Percentiles rank a stretch among this genome's conserved stretches.
These are phyloP conservation scores for Ophraella communa DNA, from an alignment of 2,888 invertebrate genomes.

Conservation along the genomic window DNA sequence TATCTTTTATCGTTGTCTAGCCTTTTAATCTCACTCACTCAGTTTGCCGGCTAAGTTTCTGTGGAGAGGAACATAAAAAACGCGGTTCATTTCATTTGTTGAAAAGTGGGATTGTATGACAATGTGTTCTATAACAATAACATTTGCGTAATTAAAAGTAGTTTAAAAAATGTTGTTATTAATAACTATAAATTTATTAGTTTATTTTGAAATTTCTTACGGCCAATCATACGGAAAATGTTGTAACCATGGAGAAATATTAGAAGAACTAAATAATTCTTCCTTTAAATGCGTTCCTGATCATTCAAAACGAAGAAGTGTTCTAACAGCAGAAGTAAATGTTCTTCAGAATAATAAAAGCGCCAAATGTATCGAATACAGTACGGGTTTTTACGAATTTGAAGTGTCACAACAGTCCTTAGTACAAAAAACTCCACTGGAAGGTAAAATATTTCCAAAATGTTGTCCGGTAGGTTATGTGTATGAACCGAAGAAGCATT, in stretches of 20 bases:
- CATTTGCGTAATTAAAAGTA: not conserved
- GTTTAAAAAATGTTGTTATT: constrained; percentile 5
- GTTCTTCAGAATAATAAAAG: not conserved
- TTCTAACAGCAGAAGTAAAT: not conserved
- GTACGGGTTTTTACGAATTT: constrained; percentile 11
- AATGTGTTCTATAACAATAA: not conserved
- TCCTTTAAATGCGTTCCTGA: constrained; percentile 6
- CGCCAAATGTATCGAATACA: constrained; percentile 7
- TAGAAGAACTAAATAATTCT: constrained; percentile 3
- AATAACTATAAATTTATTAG: not conserved
- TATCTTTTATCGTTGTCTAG: not conserved
- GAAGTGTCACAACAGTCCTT: constrained; percentile 6
- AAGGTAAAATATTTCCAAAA: constrained; percentile 41
- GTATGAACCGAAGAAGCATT: constrained; percentile 43
- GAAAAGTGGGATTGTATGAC: not conserved
- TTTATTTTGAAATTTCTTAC: not conserved
- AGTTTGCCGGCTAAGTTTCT: constrained; percentile 4
- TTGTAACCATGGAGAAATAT: constrained; percentile 16
- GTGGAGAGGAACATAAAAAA: not conserved
- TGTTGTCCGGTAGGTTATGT: constrained; percentile 48
- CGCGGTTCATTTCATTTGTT: not conserved
- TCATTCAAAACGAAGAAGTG: not conserved
- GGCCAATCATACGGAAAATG: constrained; percentile 15
- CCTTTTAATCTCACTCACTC: not conserved
- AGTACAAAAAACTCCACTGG: not conserved